Conservation (phyloP, 2,113 vertebrate species). For the Pluvialis apricaria region DNA sequence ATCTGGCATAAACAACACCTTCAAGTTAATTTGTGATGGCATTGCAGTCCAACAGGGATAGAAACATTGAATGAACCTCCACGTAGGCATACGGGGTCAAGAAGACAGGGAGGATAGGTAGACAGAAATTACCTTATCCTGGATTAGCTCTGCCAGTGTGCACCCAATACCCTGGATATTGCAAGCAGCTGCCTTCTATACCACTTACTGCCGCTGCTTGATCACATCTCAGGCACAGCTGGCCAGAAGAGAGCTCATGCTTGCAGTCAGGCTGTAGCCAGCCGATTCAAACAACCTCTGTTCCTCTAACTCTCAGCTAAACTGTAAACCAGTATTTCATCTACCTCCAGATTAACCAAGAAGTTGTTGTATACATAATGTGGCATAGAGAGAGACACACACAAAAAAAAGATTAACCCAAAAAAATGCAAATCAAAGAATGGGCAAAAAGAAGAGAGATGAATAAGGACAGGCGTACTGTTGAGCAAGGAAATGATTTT, state of each 20-base stretch:
- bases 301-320: neutral
- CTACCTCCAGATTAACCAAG: neutral
- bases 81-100: neutral
- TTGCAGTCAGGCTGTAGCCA: neutral
- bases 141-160: neutral
- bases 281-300: neutral
- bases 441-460: neutral
- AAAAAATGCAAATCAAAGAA: neutral
- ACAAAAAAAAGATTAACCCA: neutral
- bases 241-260: neutral
- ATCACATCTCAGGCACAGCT: neutral
- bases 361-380: neutral
- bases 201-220: neutral
- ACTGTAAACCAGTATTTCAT: neutral
- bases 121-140: neutral
- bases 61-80: neutral
- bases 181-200: neutral
- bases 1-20: neutral
- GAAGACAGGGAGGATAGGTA: neutral
- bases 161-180: fast-evolving
- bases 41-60: neutral
- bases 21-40: neutral
- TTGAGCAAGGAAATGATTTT: neutral
- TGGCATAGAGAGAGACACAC: neutral
- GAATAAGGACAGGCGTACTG: neutral